phyloP scores from a whole-genome alignment of 2,113 vertebrate genomes.

The Anguilla rostrata region DNA sequence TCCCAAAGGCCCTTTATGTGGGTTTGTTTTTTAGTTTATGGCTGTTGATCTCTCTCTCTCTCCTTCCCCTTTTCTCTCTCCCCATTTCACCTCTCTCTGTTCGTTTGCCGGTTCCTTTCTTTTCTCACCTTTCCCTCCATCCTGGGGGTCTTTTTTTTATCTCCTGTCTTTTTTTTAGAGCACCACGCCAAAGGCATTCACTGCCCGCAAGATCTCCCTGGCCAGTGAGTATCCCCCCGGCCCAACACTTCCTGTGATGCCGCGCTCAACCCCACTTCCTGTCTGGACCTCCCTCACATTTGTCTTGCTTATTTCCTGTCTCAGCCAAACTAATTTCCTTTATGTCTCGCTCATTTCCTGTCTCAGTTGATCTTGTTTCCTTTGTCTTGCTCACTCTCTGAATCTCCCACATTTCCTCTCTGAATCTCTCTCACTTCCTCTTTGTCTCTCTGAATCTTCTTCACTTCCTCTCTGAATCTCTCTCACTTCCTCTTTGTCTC shows the following conservation, averaged over 20 bases:
- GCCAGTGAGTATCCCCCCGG: slow-evolving; percentile 59
- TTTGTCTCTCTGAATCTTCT: too few relatives aligned
- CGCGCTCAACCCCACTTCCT: not conserved
- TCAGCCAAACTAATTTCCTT: too few relatives aligned
- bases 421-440: not conserved
- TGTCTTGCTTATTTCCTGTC: not conserved
- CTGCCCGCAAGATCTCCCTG: slow-evolving; percentile 69
- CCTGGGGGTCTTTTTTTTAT: slow-evolving; percentile 49
- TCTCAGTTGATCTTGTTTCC: not conserved
- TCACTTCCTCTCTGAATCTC: not conserved
- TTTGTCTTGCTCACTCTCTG: not conserved
- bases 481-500: not conserved
- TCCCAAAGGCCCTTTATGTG: not conserved
- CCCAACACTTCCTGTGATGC: not conserved
- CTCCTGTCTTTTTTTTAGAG: slow-evolving; percentile 60
- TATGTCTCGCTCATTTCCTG: not conserved
- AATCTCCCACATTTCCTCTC: not conserved
- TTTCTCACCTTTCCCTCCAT: slow-evolving; percentile 32
- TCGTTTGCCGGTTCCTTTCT: slow-evolving; percentile 45
- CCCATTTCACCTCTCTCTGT: not conserved
- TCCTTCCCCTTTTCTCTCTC: slow-evolving; percentile 12
- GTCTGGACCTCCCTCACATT: not conserved
- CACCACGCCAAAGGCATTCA: slow-evolving; percentile 61
- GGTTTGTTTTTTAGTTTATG: not conserved
- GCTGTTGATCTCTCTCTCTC: slow-evolving; percentile 43